Evolutionary conservation across 2,113 vertebrate genomes (phyloP).

Genomic region (Todiramphus chloris): DNA sequence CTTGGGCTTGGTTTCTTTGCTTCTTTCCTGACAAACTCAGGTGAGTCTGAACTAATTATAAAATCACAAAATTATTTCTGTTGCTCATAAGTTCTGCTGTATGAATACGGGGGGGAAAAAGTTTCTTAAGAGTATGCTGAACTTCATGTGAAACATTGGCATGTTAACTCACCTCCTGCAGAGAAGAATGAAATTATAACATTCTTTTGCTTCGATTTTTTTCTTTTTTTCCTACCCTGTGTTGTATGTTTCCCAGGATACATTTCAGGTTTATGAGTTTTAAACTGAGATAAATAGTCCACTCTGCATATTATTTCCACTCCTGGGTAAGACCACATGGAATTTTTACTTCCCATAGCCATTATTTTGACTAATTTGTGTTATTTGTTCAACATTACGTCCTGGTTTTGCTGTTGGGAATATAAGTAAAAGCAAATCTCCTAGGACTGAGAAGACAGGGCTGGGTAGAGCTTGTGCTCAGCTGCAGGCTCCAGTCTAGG

Average conservation of each 20-base stretch:
- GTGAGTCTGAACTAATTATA: not conserved
- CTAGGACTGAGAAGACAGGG: not conserved
- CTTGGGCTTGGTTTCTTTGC: not conserved
- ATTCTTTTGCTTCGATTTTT: not conserved
- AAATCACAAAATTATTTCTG: not conserved
- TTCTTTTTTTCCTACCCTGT: not conserved
- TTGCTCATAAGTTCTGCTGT: not conserved
- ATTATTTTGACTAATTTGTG: not conserved
- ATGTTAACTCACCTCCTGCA: not conserved
- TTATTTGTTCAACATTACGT: not conserved
- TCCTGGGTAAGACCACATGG: not conserved
- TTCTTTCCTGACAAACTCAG: not conserved
- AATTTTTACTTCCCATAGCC: not conserved
- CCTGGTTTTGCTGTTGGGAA: not conserved
- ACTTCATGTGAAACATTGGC: not conserved
- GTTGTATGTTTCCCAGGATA: not conserved
- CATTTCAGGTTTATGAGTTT: not conserved
- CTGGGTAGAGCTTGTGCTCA: not conserved
- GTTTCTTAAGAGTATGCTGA: not conserved
- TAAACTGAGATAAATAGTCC: not conserved
- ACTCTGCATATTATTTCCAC: not conserved
- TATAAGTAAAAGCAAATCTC: not conserved
- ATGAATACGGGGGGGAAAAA: not conserved
- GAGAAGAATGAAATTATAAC: not conserved
- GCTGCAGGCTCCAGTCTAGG: slow-evolving; percentile 16